These are phyloP conservation scores for Athripsodes cinereus DNA, from an alignment of 2,888 invertebrate species.

Conservation along the genomic window DNA sequence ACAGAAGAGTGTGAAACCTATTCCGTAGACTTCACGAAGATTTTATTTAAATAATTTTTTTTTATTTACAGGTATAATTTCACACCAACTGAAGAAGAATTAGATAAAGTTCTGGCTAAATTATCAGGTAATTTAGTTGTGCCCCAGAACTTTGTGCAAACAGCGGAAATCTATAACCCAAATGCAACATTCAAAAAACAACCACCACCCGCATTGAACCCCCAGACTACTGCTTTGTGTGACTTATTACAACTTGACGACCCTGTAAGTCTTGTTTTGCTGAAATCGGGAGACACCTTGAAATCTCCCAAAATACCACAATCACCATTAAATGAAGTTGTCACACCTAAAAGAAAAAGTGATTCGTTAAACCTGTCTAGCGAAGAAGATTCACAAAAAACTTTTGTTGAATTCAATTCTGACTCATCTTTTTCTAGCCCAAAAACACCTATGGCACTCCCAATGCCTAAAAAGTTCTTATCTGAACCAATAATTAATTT, in stretches of 20 bases:
- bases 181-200: constrained; percentile 35
- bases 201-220: constrained; percentile 54
- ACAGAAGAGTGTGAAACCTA: too few relatives aligned
- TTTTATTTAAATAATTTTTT: too few relatives aligned
- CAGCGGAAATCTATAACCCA: constrained; percentile 58
- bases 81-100: constrained; percentile 69
- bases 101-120: constrained; percentile 53
- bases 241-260: constrained; percentile 70
- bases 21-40: too few relatives aligned
- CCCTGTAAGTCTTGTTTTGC: constrained; percentile 61
- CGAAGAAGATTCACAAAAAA: constrained; percentile 10
- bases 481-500: constrained; percentile 9
- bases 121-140: constrained; percentile 64
- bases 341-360: constrained; percentile 8
- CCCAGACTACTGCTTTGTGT: constrained; percentile 65
- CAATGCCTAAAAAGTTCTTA: constrained; percentile 23
- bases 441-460: constrained; percentile 22
- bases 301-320: constrained; percentile 8
- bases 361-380: constrained; percentile 7
- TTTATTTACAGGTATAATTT: constrained; percentile 65
- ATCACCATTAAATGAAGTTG: not conserved
- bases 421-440: constrained; percentile 14
- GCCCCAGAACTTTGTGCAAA: constrained; percentile 72
- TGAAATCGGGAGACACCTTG: constrained; percentile 13
- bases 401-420: constrained; percentile 11